Conservation (phyloP, 1,140 invertebrate species). For the Stratiolaelaps scimitus region DNA sequence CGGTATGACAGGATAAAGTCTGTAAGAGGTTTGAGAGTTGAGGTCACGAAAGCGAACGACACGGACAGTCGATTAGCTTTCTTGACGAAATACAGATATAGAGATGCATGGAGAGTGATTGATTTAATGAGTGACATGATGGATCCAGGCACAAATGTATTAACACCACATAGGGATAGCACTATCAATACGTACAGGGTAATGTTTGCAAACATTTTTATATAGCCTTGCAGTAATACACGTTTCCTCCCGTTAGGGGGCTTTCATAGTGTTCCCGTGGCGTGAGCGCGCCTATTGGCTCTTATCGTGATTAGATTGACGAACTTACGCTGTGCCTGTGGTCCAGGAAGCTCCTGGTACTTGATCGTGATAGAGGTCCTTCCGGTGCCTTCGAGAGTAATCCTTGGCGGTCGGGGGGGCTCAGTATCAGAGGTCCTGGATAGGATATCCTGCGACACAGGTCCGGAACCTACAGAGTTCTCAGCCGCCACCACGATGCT, state of each 20-base stretch:
- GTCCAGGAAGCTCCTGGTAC: slow-evolving; percentile 34
- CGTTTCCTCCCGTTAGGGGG: too few species aligned
- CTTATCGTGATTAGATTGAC: too few species aligned
- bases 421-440: slow-evolving; percentile 36
- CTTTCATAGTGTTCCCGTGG: too few species aligned
- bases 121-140: too few species aligned
- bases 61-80: neutral
- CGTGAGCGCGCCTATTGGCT: too few species aligned
- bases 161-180: too few species aligned
- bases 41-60: neutral
- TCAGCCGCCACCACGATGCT: slow-evolving; percentile 36
- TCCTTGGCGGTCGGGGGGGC: slow-evolving; percentile 28
- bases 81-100: neutral
- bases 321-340: slow-evolving; percentile 7
- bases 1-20: slow-evolving; percentile 36
- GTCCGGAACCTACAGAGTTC: slow-evolving; percentile 37
- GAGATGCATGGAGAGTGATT: neutral
- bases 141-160: too few species aligned
- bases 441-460: slow-evolving; percentile 35
- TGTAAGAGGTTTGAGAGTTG: slow-evolving; percentile 2
- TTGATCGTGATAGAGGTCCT: slow-evolving; percentile 20
- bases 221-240: neutral
- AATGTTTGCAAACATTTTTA: slow-evolving; percentile 32
- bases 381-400: slow-evolving; percentile 20
- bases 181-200: neutral